A percentile compares a stretch with the other conserved stretches of the same genome.
These are phyloP conservation scores for Brachionus asplanchnoidis DNA, from an alignment of 1,140 invertebrate species.

Conservation along the genomic window DNA sequence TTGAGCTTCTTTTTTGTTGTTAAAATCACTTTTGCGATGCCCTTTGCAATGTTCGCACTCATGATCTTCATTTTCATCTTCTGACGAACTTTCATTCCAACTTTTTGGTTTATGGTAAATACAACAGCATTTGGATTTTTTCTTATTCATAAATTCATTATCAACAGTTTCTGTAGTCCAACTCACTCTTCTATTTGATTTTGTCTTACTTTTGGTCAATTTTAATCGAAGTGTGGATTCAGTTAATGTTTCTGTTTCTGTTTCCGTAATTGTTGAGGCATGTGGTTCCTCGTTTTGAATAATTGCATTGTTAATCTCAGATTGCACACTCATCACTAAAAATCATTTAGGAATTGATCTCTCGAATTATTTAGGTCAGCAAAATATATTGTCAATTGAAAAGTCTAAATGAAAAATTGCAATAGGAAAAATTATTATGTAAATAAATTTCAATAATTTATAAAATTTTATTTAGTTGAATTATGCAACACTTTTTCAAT, in stretches of 20 bases:
- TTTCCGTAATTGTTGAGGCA: not conserved
- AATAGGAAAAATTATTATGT: not conserved
- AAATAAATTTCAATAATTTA: constrained; percentile 8
- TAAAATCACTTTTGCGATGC: constrained; percentile 33
- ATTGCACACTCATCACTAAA: not conserved
- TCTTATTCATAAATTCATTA: constrained; percentile 85
- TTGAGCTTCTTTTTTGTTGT: not conserved
- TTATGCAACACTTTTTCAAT: not conserved
- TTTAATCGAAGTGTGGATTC: not conserved
- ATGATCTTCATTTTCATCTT: constrained; percentile 33
- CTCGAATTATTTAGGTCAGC: not conserved
- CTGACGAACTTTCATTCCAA: not conserved
- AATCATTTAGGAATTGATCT: not conserved
- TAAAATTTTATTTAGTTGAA: not conserved
- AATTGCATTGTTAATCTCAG: not conserved
- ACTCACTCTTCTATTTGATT: constrained; percentile 62
- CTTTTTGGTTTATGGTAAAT: constrained; percentile 52
- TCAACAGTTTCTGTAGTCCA: constrained; percentile 82
- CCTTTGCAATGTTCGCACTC: constrained; percentile 38
- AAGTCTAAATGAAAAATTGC: not conserved
- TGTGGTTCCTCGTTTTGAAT: not conserved
- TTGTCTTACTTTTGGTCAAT: not conserved
- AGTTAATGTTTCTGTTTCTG: not conserved
- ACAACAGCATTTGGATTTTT: constrained; percentile 79
- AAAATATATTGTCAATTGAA: not conserved